Conservation (phyloP, 2,797 vertebrate genomes). For the Huso huso region DNA sequence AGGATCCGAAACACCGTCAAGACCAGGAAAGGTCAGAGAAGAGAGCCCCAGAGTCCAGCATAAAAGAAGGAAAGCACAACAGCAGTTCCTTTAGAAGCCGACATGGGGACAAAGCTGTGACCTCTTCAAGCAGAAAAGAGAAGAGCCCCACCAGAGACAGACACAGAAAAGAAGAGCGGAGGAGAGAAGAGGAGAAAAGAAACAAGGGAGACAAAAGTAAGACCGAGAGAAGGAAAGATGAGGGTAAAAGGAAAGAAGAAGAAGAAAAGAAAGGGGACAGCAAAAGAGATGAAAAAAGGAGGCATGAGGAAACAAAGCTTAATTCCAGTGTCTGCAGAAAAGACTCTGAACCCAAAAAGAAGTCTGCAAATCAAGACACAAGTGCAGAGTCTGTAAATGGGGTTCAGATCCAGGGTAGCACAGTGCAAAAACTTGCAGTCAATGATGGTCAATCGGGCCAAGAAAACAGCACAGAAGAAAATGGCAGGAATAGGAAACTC, state of each 20-base stretch:
- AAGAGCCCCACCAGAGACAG: constrained; percentile 43
- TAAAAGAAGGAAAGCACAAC: constrained; percentile 46
- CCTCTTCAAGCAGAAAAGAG: constrained; percentile 33
- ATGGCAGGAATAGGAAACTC: constrained; percentile 74
- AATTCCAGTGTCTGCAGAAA: no score
- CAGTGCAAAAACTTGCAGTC: constrained; percentile 12
- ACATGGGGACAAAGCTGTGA: constrained; percentile 8
- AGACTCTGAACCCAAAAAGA: no score
- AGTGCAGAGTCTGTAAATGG: no score
- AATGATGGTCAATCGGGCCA: constrained; percentile 23
- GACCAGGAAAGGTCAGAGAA: constrained; percentile 18
- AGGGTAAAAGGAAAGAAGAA: constrained; percentile 50
- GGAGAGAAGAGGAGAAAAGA: constrained; percentile 54
- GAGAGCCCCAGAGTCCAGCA: constrained; percentile 29
- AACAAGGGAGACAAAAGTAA: constrained; percentile 32
- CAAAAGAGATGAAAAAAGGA: constrained; percentile 24
- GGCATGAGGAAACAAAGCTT: constrained; percentile 24
- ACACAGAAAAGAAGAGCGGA: constrained; percentile 57
- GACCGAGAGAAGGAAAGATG: constrained; percentile 32
- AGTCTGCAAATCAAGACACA: no score
- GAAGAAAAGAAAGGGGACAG: constrained; percentile 38
- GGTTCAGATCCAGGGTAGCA: no score
- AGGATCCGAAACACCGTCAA: constrained; percentile 27
- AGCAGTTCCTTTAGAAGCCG: constrained; percentile 33
- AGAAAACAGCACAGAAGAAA: constrained; percentile 41